These are phyloP conservation scores for Suillia variegata DNA, from an alignment of 2,888 invertebrate genomes.

Conservation along the genomic window DNA sequence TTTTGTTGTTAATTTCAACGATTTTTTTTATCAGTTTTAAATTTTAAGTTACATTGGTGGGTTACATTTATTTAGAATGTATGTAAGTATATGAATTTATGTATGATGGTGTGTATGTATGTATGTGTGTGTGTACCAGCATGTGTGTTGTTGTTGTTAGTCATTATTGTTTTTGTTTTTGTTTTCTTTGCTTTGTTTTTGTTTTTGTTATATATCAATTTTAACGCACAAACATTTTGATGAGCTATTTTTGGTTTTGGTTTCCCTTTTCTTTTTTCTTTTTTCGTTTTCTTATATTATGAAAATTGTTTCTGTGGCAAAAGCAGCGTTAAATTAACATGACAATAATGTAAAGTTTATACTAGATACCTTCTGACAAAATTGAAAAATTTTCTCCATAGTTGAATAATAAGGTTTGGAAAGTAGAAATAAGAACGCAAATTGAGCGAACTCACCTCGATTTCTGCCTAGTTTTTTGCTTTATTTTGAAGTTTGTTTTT, in stretches of 20 bases:
- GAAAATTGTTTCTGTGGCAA: background rate
- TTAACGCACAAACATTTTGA: constrained; percentile 4
- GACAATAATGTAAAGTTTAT: no score
- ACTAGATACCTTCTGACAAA: no score
- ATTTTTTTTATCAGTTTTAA: background rate
- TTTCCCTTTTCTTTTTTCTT: no score
- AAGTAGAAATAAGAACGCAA: no score
- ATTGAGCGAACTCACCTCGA: no score
- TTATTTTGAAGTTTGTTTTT: no score
- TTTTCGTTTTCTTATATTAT: background rate
- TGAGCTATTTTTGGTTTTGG: constrained; percentile 4
- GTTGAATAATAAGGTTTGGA: no score
- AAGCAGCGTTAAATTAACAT: no score
- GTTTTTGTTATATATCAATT: background rate
- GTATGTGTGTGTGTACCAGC: background rate
- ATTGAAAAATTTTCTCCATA: no score
- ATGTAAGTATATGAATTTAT: background rate
- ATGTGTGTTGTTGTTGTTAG: background rate
- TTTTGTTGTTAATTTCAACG: background rate
- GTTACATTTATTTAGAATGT: constrained; percentile 2
- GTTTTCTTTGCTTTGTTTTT: no score
- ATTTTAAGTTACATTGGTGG: background rate
- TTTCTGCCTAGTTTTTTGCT: no score
- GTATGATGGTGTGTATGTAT: no score
- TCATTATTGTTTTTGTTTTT: background rate